Percentiles rank a stretch among this genome's conserved stretches.
phyloP scores from a whole-genome alignment of 2,888 invertebrate genomes.

The Athalia rosae region DNA sequence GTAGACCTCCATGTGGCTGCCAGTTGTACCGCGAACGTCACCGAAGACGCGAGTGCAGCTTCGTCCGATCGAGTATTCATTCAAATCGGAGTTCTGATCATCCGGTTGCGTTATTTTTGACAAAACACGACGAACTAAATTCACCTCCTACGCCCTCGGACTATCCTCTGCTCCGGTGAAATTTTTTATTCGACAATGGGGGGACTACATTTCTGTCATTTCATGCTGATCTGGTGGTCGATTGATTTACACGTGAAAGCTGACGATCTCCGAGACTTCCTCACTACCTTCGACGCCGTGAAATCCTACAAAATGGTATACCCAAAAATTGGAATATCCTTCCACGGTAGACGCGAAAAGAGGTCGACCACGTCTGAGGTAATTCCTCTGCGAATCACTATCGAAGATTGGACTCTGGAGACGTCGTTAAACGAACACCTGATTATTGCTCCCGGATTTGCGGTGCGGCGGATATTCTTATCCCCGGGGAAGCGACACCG shows the following conservation, averaged over 20 bases:
- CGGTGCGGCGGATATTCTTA: constrained; percentile 50
- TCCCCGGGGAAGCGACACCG: constrained; percentile 8
- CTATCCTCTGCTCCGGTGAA: not conserved
- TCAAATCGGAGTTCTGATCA: constrained; percentile 48
- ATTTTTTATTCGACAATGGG: constrained; percentile 37
- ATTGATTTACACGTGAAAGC: not conserved
- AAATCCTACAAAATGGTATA: constrained; percentile 55
- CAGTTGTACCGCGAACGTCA: constrained; percentile 62
- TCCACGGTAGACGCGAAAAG: constrained; percentile 48
- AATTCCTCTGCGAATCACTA: constrained; percentile 15
- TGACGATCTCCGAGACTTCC: constrained; percentile 2
- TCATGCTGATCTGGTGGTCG: constrained; percentile 27
- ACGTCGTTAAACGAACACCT: constrained; percentile 57
- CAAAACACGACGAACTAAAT: constrained; percentile 46
- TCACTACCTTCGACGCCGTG: constrained; percentile 1
- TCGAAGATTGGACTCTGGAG: constrained; percentile 61
- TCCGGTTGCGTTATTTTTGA: constrained; percentile 49
- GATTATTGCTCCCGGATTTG: constrained; percentile 55
- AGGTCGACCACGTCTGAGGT: constrained; percentile 36
- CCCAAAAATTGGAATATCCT: constrained; percentile 56
- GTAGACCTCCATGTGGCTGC: constrained; percentile 63
- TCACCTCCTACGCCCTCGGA: not conserved
- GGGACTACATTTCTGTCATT: constrained; percentile 21
- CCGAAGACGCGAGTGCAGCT: constrained; percentile 56
- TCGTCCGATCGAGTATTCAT: constrained; percentile 63